These are phyloP conservation scores for Aspidapion aeneum DNA, from an alignment of 2,888 invertebrate species.

Conservation along the genomic window DNA sequence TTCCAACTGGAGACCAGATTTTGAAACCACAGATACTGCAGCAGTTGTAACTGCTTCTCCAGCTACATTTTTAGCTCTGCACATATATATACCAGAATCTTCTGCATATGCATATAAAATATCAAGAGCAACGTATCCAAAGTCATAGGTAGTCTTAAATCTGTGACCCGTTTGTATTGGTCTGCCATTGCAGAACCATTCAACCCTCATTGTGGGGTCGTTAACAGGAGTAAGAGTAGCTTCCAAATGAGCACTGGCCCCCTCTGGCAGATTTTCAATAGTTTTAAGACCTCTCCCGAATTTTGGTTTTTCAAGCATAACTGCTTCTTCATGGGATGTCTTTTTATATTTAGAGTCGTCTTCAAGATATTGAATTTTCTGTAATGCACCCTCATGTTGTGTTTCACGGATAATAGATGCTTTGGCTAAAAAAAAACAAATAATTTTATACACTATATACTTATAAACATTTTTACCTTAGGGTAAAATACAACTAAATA, in stretches of 20 bases:
- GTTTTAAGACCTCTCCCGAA: conserved; percentile 87
- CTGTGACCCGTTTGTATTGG: conserved; percentile 92
- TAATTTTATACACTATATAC: conserved; percentile 16
- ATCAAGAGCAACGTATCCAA: conserved; percentile 95
- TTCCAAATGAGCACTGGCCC: conserved; percentile 85
- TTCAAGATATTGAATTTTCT: conserved; percentile 91
- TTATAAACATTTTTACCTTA: conserved; percentile 9
- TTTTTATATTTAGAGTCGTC: conserved; percentile 76
- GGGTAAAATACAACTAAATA: too few species aligned
- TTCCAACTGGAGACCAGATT: conserved; percentile 80
- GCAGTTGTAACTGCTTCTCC: conserved; percentile 95
- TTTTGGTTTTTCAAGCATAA: conserved; percentile 80
- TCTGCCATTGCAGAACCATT: conserved; percentile 96
- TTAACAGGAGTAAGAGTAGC: conserved; percentile 95
- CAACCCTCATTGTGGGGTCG: conserved; percentile 97
- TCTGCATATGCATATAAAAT: conserved; percentile 95
- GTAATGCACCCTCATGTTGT: conserved; percentile 88
- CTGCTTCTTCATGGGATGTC: conserved; percentile 67
- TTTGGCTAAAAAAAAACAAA: conserved; percentile 60
- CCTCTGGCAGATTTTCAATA: conserved; percentile 79
- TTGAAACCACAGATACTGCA: conserved; percentile 81
- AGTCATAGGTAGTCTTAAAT: conserved; percentile 95
- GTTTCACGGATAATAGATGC: conserved; percentile 85
- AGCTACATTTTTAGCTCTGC: conserved; percentile 90
- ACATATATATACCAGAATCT: conserved; percentile 96